Base-by-base conservation (phyloP, 2,797 vertebrate species). In the Leuciscus waleckii region DNA sequence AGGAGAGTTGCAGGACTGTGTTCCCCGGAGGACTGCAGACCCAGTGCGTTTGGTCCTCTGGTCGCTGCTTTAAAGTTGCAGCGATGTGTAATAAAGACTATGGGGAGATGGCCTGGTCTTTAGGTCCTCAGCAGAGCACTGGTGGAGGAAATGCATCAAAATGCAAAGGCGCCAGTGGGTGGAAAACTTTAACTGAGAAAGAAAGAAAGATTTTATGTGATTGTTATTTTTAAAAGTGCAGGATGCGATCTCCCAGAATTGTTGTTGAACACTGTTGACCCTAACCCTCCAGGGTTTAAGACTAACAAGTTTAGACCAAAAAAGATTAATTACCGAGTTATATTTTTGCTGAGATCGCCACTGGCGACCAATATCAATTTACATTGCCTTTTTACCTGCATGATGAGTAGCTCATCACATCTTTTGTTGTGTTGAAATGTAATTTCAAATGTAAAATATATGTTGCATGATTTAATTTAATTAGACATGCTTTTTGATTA, bases 1-100 rank as follows among this genome's bases (percentile, higher is more conserved):
- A 67, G 26, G 14, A 69, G 39, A 17, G 49, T 58, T 51, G 26
- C 82, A n/a, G 43, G 16, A 2, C 46, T 75, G 58, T 2, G 21
- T 3, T 58, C 78, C 70, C 77, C 16, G 11, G 82, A 81, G 86
- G 70, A 74, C 73, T 23, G 71, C 77, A 41, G 78, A 75, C 79
- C 75, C 68, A 79, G 81, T 37, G 68, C 37, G 26, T 51, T 61
- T 65, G 68, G 29, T 63, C 41, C 35, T 69, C 61, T 41, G 37
- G 3, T 41, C 61, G 2, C 35, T 61, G 67, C 69, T 85, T 69
- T 86, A 73, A 81, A 79, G 68, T 65, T 76, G 54, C 77, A 81
- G 65, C 17, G 29, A 79, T 87, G 49, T 76, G 79, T 87, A 87
- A 87, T 87, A 83, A 84, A 71, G 78, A 63, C 78, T 84, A 2